Evolutionary conservation across 2,113 vertebrate genomes (phyloP).

Genomic region (Tupaia tana): DNA sequence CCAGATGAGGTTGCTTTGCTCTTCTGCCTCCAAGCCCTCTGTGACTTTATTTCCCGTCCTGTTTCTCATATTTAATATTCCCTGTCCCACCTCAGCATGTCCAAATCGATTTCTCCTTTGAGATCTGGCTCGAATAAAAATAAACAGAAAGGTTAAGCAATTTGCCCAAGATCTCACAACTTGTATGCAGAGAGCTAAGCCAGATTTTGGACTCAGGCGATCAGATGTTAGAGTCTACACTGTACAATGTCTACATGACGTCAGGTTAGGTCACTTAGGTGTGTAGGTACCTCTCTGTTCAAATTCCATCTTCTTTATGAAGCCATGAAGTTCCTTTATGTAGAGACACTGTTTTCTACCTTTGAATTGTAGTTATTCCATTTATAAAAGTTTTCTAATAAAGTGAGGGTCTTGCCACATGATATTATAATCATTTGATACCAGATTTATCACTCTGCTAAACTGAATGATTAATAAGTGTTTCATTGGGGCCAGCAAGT

Average conservation of each 20-base stretch:
- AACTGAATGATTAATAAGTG: not conserved
- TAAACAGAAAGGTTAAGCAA: not conserved
- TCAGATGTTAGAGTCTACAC: not conserved
- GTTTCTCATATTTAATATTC: not conserved
- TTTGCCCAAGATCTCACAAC: not conserved
- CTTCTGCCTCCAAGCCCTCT: not conserved
- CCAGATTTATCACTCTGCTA: not conserved
- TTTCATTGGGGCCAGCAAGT: no score
- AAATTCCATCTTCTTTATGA: not conserved
- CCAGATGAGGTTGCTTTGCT: not conserved
- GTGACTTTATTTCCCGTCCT: not conserved
- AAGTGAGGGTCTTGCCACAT: not conserved
- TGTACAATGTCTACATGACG: not conserved
- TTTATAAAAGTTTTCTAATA: not conserved
- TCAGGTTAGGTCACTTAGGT: not conserved
- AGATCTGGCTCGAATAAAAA: slow-evolving; percentile 15
- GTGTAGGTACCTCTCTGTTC: not conserved
- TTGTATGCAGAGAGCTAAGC: not conserved
- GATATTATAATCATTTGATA: not conserved
- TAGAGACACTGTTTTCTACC: not conserved
- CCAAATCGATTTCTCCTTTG: slow-evolving; percentile 12
- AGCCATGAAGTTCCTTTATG: not conserved
- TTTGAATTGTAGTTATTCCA: not conserved
- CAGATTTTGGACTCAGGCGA: not conserved
- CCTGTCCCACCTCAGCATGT: not conserved